Percentiles rank a stretch among this genome's conserved stretches.
phyloP scores from a whole-genome alignment of 2,888 invertebrate species.

The Bhutanitis thaidina region DNA sequence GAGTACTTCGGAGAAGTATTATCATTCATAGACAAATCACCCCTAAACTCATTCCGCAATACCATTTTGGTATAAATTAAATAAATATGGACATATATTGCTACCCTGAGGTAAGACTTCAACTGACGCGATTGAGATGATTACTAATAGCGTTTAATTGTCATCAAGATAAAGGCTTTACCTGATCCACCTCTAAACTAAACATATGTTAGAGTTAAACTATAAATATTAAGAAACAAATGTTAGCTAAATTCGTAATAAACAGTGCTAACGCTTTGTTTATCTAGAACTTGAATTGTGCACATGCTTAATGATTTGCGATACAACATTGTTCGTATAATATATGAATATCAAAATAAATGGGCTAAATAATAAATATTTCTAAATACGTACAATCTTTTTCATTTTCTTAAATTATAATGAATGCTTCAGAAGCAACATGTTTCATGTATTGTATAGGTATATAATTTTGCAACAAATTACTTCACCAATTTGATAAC shows the following conservation, averaged over 20 bases:
- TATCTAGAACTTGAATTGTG: constrained; percentile 3
- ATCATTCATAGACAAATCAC: no score
- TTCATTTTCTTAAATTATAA: neutral
- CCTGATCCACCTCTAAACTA: neutral
- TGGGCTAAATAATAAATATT: constrained; percentile 10
- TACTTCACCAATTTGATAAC: constrained; percentile 12
- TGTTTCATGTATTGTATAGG: constrained; percentile 6
- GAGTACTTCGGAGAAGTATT: no score
- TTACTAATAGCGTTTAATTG: constrained; percentile 1
- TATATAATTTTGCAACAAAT: constrained; percentile 20
- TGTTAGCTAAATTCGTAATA: constrained; percentile 1
- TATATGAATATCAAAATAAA: constrained; percentile 21
- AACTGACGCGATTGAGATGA: neutral
- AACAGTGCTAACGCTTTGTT: neutral
- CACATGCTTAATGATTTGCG: neutral
- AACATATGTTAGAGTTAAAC: neutral
- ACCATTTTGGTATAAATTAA: neutral
- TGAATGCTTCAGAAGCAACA: constrained; percentile 21
- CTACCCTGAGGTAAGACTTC: neutral
- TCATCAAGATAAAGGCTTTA: neutral
- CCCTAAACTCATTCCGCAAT: no score
- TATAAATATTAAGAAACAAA: neutral
- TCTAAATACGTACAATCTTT: constrained; percentile 7
- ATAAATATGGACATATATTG: neutral
- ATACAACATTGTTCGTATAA: constrained; percentile 3